phyloP scores from a whole-genome alignment of 30 jellyfish, hydroid and myxozoan genomes.

The Rhopilema esculentum region DNA sequence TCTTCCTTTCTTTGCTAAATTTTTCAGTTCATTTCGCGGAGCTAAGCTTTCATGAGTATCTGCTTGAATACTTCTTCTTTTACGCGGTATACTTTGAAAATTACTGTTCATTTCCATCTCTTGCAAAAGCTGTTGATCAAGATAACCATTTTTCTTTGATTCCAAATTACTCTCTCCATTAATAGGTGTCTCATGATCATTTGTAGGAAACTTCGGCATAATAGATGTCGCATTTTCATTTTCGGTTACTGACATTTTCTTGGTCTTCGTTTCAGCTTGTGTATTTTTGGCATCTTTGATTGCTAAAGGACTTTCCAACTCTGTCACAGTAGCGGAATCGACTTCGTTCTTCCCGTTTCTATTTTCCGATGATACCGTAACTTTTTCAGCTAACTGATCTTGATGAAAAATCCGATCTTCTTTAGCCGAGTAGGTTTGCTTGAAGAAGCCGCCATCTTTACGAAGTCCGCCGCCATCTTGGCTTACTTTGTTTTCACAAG shows the following conservation, averaged over 20 bases:
- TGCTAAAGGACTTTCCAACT: too few species aligned
- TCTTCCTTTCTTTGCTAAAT: neutral
- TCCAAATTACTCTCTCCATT: neutral
- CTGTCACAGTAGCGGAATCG: too few species aligned
- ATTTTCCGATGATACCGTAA: neutral
- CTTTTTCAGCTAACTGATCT: neutral
- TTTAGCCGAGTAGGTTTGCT: neutral
- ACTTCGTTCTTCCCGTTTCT: neutral
- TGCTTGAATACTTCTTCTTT: neutral
- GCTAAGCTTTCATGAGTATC: neutral
- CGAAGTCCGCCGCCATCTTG: slow-evolving; percentile 82
- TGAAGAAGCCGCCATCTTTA: slow-evolving; percentile 22
- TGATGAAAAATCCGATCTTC: neutral
- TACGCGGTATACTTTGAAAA: neutral
- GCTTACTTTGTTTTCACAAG: slow-evolving; percentile 32
- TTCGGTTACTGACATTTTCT: neutral
- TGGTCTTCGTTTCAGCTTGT: neutral
- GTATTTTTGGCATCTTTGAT: too few species aligned
- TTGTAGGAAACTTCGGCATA: neutral
- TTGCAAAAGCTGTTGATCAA: neutral
- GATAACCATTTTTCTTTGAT: neutral
- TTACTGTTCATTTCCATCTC: neutral
- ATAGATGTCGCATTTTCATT: neutral
- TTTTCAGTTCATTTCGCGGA: neutral
- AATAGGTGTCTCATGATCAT: neutral